Conservation (phyloP, 1,140 invertebrate species). For the Grapholita molesta region DNA sequence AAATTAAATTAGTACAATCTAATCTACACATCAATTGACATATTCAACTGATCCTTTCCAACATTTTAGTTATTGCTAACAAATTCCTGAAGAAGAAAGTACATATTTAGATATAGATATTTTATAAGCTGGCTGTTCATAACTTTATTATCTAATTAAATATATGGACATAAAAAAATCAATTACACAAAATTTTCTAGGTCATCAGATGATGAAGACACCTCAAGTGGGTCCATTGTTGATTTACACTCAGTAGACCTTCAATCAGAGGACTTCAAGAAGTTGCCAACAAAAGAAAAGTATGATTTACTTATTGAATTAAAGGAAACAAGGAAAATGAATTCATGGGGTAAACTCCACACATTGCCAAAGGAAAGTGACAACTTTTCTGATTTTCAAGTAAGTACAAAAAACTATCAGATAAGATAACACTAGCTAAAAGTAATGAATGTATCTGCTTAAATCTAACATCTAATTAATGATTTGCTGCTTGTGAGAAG, state of each 20-base stretch:
- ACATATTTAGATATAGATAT: no score
- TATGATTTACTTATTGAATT: slow-evolving; percentile 96
- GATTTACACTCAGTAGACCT: slow-evolving; percentile 91
- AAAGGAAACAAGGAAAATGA: slow-evolving; percentile 94
- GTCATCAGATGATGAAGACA: slow-evolving; percentile 68
- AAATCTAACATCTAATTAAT: no score
- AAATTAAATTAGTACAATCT: no score
- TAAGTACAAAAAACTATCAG: slow-evolving; percentile 41
- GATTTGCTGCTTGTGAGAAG: no score
- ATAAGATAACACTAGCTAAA: no score
- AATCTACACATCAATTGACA: no score
- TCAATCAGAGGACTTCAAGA: slow-evolving; percentile 87
- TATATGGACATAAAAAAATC: not conserved
- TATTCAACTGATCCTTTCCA: no score
- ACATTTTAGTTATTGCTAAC: no score
- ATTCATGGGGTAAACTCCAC: slow-evolving; percentile 90
- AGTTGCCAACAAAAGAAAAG: slow-evolving; percentile 90
- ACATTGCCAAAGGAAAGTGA: slow-evolving; percentile 88
- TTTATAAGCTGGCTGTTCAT: no score
- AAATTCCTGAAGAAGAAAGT: no score
- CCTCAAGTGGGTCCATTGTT: slow-evolving; percentile 66
- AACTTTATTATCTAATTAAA: no score
- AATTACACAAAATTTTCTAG: slow-evolving; percentile 35
- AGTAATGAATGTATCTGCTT: no score
- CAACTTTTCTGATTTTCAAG: slow-evolving; percentile 80